Percentiles rank a stretch among this genome's conserved stretches.
These are phyloP conservation scores for Tragelaphus scriptus DNA, from an alignment of 2,113 vertebrate genomes.

Conservation along the genomic window DNA sequence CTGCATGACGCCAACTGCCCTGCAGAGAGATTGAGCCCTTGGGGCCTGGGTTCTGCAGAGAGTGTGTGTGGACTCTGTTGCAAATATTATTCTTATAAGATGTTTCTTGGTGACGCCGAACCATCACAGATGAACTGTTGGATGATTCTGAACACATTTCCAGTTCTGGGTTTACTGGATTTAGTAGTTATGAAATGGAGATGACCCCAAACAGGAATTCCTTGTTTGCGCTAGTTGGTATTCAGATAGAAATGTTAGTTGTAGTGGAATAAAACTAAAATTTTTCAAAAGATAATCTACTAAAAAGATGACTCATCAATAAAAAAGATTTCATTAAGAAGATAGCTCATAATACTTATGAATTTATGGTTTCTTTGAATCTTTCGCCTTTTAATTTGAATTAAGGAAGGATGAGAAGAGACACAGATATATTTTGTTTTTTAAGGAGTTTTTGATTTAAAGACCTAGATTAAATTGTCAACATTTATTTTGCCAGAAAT, in stretches of 20 bases:
- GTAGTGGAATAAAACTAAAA: neutral
- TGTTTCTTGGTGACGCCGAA: neutral
- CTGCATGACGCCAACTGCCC: neutral
- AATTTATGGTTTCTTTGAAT: neutral
- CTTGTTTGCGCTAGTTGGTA: neutral
- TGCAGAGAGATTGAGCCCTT: neutral
- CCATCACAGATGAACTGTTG: neutral
- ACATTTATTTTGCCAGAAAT: neutral
- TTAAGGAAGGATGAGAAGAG: neutral
- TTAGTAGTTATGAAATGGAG: neutral
- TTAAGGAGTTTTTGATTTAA: neutral
- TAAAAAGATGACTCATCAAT: neutral
- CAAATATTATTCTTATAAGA: neutral
- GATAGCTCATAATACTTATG: neutral
- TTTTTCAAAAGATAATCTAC: neutral
- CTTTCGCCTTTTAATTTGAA: neutral
- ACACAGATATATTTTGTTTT: neutral
- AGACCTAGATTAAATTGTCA: neutral
- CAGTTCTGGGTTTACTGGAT: neutral
- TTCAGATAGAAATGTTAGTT: neutral
- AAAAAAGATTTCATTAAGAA: neutral
- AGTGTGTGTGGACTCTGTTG: neutral
- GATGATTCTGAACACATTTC: neutral
- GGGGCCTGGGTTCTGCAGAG: neutral
- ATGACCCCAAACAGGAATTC: neutral